Percentiles rank a stretch among this genome's conserved stretches.
These are phyloP conservation scores for Cacajao melanocephalus DNA, from an alignment of 2,797 vertebrate genomes.

Conservation along the genomic window DNA sequence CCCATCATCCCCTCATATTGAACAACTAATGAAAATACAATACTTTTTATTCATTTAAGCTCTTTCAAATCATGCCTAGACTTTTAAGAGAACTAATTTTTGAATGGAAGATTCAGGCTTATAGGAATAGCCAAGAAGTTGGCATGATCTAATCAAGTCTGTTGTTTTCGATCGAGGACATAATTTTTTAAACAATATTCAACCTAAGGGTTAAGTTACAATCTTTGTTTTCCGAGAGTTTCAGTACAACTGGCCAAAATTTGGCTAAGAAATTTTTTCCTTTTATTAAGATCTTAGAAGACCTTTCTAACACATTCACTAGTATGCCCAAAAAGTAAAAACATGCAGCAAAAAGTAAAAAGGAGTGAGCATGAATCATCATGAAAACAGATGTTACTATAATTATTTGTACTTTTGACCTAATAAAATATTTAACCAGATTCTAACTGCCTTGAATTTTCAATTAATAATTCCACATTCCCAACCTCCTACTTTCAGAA, in stretches of 20 bases:
- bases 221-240: constrained; percentile 17
- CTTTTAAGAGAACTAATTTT: constrained; percentile 29
- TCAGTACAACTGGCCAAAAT: constrained; percentile 8
- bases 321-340: not conserved
- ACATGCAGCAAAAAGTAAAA: not conserved
- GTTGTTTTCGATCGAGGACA: not conserved
- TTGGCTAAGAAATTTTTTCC: not conserved
- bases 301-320: not conserved
- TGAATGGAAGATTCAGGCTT: constrained; percentile 38
- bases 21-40: not conserved
- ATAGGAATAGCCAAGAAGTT: not conserved
- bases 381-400: constrained; percentile 1
- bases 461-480: not conserved
- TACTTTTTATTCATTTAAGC: not conserved
- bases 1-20: not conserved
- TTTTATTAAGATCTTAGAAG: constrained; percentile 28
- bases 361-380: not conserved
- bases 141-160: not conserved
- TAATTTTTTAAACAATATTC: constrained; percentile 34
- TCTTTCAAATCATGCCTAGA: not conserved
- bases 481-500: not conserved
- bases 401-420: constrained; percentile 18
- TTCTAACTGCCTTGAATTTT: not conserved
- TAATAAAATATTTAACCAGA: not conserved
- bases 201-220: not conserved